Evolutionary conservation across 2,113 vertebrate species (phyloP).

Genomic region (Eulemur macaco): DNA sequence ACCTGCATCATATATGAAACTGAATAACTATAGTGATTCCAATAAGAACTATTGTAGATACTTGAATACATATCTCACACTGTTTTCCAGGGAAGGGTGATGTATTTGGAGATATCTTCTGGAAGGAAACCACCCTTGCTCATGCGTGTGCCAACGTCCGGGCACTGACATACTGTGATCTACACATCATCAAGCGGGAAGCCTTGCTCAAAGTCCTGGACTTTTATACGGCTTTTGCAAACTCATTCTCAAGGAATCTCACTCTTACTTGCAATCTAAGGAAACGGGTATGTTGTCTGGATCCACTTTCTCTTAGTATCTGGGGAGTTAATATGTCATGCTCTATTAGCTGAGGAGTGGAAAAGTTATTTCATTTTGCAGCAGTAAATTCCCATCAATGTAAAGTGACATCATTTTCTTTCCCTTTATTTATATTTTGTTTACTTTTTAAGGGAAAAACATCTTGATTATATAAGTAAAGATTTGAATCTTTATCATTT

Average conservation of each 20-base stretch:
- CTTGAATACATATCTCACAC: constrained; percentile 12
- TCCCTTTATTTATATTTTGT: constrained; percentile 6
- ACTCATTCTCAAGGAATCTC: constrained; percentile 97
- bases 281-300: constrained; percentile 90
- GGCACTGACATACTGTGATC: constrained; percentile 96
- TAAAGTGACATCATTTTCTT: neutral
- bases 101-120: constrained; percentile 97
- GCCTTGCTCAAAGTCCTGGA: constrained; percentile 96
- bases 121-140: constrained; percentile 96
- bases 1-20: neutral
- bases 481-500: constrained; percentile 1
- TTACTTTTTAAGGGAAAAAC: neutral
- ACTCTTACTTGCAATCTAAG: constrained; percentile 97
- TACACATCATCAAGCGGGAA: constrained; percentile 96
- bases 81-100: constrained; percentile 94
- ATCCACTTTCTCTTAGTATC: neutral
- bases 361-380: neutral
- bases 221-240: constrained; percentile 97
- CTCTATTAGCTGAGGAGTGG: neutral
- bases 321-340: too few relatives aligned
- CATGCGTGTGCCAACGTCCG: constrained; percentile 96
- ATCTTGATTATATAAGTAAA: neutral
- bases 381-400: neutral
- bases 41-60: neutral
- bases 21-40: neutral